phyloP scores from a whole-genome alignment of 2,888 invertebrate species.

The Abrostola triplasia region DNA sequence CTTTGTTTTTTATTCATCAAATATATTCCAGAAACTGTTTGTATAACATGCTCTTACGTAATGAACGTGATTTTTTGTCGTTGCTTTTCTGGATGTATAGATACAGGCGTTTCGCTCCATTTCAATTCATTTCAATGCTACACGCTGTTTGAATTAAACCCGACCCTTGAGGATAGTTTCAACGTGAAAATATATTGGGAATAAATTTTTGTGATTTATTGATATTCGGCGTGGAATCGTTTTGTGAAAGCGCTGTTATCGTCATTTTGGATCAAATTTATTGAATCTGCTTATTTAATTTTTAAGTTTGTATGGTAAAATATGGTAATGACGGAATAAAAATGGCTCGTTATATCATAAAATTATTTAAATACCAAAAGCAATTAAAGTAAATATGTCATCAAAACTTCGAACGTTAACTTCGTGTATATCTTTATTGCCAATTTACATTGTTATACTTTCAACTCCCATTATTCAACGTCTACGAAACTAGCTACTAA shows the following conservation, averaged over 20 bases:
- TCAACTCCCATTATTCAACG: too few species aligned
- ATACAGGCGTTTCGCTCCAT: conserved; percentile 48
- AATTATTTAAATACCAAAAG: too few species aligned
- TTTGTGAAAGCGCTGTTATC: conserved; percentile 15
- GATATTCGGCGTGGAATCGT: conserved; percentile 11
- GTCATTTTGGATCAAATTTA: conserved; percentile 8
- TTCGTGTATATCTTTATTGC: too few species aligned
- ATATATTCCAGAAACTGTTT: conserved; percentile 28
- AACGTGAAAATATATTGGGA: conserved; percentile 51
- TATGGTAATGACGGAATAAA: not conserved
- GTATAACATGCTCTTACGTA: conserved; percentile 44
- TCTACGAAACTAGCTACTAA: too few species aligned
- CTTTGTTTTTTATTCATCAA: not conserved
- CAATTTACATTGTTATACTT: too few species aligned
- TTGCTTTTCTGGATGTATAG: conserved; percentile 31
- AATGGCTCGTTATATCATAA: too few species aligned
- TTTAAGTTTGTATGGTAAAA: not conserved
- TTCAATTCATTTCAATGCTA: conserved; percentile 49
- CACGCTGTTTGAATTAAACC: conserved; percentile 58
- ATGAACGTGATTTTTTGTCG: conserved; percentile 45
- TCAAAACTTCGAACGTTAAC: too few species aligned
- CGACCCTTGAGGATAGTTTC: conserved; percentile 48
- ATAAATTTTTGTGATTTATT: conserved; percentile 21
- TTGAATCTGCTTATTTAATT: conserved; percentile 14
- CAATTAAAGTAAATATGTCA: too few species aligned